Evolutionary conservation across 1,140 invertebrate genomes (phyloP), one percentile per base, ranked within the genome.

Genomic region (Tetraneura akinire): DNA sequence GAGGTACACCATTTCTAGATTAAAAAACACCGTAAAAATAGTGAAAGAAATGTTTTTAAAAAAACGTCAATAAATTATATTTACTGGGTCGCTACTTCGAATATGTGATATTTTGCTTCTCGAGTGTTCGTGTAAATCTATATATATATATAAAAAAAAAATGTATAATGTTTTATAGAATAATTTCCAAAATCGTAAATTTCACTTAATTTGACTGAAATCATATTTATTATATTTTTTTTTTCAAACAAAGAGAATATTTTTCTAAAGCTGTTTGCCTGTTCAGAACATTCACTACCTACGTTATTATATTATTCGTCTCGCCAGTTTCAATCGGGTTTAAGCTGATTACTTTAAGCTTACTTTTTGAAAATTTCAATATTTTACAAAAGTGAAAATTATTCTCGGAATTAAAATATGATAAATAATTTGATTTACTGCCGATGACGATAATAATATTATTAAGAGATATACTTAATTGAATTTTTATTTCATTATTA

Each of bases 61-160:
- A 29, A 29, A 14, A 47, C 10, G 0, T 66, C 1, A 29, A 23
- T 10, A 29, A 49, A 70, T 13, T 10, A 66, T 60, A 86, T 86
- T 86, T 86, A 92, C 91, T 90, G 90, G 62, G 90, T 91, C 55
- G 90, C 87, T 64, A 93, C 89, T 85, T 94, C 92, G 84, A 91
- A 93, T 26, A 94, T 89, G 83, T 91, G 89, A 84, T 93, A 94
- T 82, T 89, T 89, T 5, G 91, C 91, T 68, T 90, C 85, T n/a
- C 87, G 88, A 5, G 89, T 89, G 84, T 92, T 88, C 82, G 87
- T 86, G 85, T 88, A 88, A 29, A 87, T 86, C 32, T 87, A 55
- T 42, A 83, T 80, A 87, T 86, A 26, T 87, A 55, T 42, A 83
- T 80, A 70, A 53, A 81, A 29, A 21, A 74, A 37, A 47, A 47